Evolutionary conservation across 2,888 invertebrate genomes (phyloP).

Genomic region (Protonemura montana): DNA sequence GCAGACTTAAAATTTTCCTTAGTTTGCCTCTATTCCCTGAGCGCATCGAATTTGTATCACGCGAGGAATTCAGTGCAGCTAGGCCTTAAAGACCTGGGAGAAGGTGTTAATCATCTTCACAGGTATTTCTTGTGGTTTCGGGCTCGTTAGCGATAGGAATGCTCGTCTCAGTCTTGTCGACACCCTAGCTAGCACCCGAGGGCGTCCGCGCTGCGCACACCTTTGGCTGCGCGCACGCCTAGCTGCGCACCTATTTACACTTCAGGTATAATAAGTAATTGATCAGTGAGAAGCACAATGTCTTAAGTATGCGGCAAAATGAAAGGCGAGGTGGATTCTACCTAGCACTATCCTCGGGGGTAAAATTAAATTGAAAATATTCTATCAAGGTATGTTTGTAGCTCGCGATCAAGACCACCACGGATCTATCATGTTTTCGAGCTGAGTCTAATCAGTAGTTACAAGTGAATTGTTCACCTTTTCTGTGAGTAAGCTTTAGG

Average conservation of each 20-base stretch:
- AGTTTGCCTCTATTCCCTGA: not conserved
- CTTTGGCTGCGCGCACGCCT: no score
- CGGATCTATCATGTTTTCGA: not conserved
- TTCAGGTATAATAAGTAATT: not conserved
- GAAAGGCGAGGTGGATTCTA: not conserved
- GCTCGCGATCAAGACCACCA: not conserved
- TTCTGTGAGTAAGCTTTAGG: not conserved
- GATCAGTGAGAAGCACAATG: not conserved
- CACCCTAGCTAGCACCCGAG: slow-evolving; percentile 1
- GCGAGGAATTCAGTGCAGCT: not conserved
- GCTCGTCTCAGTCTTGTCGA: not conserved
- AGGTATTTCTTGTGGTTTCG: slow-evolving; percentile 7
- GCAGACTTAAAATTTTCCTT: not conserved
- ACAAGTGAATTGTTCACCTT: not conserved
- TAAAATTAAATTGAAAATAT: not conserved
- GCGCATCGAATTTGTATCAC: not conserved
- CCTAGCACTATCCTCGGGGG: not conserved
- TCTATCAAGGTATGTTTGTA: not conserved
- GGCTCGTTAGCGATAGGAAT: not conserved
- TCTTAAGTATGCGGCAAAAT: not conserved
- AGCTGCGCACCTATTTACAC: not conserved
- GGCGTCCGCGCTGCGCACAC: not conserved
- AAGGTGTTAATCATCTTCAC: slow-evolving; percentile 7
- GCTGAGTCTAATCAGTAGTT: not conserved
- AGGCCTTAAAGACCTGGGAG: not conserved